These are phyloP conservation scores for Melanotaenia parkinsoni DNA, from an alignment of 2,797 vertebrate genomes.

Conservation along the genomic window DNA sequence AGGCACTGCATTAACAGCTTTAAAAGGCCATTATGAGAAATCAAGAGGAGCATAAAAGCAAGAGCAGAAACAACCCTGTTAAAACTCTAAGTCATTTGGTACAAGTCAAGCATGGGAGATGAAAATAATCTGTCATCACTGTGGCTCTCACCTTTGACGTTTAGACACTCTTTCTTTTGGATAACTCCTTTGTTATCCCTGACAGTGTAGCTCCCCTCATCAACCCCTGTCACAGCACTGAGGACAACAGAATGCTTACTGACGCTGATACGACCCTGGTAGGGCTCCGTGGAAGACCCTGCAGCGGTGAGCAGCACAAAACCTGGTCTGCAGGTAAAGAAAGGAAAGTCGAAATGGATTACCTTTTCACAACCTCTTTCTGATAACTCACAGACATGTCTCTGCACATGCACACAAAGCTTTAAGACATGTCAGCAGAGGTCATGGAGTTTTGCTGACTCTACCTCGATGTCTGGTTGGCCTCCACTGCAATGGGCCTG, in stretches of 20 bases:
- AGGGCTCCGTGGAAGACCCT: constrained; percentile 33
- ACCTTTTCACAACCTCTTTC: constrained; percentile 22
- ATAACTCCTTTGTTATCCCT: constrained; percentile 58
- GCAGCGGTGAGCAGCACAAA: constrained; percentile 60
- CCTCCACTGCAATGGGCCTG: constrained; percentile 73
- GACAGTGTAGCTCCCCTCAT: constrained; percentile 84
- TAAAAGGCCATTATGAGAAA: constrained; percentile 59
- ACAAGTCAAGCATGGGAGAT: constrained; percentile 3
- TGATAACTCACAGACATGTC: constrained; percentile 6
- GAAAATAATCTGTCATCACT: background rate
- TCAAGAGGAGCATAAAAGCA: constrained; percentile 9
- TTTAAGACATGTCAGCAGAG: constrained; percentile 24
- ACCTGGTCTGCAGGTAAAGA: constrained; percentile 54
- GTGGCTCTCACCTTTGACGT: constrained; percentile 80
- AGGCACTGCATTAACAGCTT: constrained; percentile 12
- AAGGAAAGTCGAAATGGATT: constrained; percentile 15
- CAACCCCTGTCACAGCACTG: constrained; percentile 64
- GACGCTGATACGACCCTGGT: constrained; percentile 66
- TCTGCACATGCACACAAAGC: constrained; percentile 10
- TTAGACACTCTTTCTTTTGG: constrained; percentile 80
- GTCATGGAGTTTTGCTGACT: constrained; percentile 29
- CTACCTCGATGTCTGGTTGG: constrained; percentile 78
- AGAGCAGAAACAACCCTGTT: constrained; percentile 16
- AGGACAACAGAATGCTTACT: constrained; percentile 60
- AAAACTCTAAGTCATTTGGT: constrained; percentile 13